Evolutionary conservation across 2,113 vertebrate species (phyloP), one percentile per base, ranked within the genome.

Genomic region (Phocoena sinus): DNA sequence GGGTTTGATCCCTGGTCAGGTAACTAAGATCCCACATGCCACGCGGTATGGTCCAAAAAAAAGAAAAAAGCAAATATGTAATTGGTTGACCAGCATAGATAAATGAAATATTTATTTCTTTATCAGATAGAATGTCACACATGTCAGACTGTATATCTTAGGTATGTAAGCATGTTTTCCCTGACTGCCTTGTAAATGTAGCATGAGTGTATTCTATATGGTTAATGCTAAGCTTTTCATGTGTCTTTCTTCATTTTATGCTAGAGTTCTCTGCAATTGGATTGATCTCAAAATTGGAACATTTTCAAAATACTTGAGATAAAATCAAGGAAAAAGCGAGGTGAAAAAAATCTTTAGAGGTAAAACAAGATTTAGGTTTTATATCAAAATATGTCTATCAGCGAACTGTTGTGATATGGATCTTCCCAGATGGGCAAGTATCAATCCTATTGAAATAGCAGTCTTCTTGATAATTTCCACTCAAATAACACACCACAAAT

Each of bases 251-350:
- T 96, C 95, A 96, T 96, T 97, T 97, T 95, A 83, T 91, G 93
- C 82, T 94, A 94, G 84, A 97, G 89, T 95, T 97, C 81, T 94
- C 82, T 73, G 91, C 62, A 95, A 91, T 89, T 97, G 95, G 89
- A 96, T 86, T 63, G 83, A 91, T 97, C 73, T 96, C 94, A 97
- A 95, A 97, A 96, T 6, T 96, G 88, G 96, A 95, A 95, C 80
- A 74, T 84, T 97, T 97, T 96, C 88, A 95, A 96, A 97, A 91
- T 95, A 91, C 80, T 97, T 96, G 94, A 68, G 91, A 97, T 95
- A 96, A 98, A 96, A 98, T 96, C 93, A 96, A 95, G 77, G 85
- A 96, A 94, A 97, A 91, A 93, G 26, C 0, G 17, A 98, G 71
- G 84, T 97, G 62, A 93, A 97, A 92, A 93, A 95, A 92, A 86